Base-by-base conservation (phyloP, 2,797 vertebrate genomes). In the Trachurus trachurus region DNA sequence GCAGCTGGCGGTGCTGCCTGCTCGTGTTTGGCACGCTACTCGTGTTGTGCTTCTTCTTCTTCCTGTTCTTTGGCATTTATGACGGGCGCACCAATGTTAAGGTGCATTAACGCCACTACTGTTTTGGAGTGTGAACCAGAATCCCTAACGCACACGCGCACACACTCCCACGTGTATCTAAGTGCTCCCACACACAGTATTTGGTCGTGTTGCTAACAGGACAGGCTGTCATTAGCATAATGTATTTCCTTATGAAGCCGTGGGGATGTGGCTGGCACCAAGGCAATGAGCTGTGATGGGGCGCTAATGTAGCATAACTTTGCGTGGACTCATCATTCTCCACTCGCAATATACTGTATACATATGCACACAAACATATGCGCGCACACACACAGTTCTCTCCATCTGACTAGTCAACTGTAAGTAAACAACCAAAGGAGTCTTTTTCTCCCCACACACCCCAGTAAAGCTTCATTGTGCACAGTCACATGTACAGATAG, bases 211-310 rank as follows among this genome's bases (percentile, higher is more conserved):
- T 82, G 73, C 91, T 87, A 88, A 92, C 84, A 89, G 89, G 87
- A 93, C 85, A 86, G 80, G 78, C 85, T 87, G 81, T 89, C 90
- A 91, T 94, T 90, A 90, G 86, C 47, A 21, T 89, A 94, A 93
- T 92, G 91, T 76, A 89, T 92, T 88, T 91, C 81, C 80, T 87
- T 88, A 87, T 86, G 91, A 92, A 92, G 88, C 89, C 64, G 44
- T 76, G 76, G 90, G 87, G 86, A 91, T 83, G 83, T 70, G 81
- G 85, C 78, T 81, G 85, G 79, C 60, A 42, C 81, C 71, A 83
- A 91, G 81, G 88, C 91, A 94, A 93, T 94, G 93, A 93, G 92
- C 90, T 94, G 92, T 94, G 92, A 90, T 91, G 78, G 81, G 87
- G 87, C 73, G 65, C 83, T 94, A 94, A 94, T 93, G 90, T 93